phyloP scores from a whole-genome alignment of 2,797 vertebrate genomes.

The Micropoecilia bifurca region DNA sequence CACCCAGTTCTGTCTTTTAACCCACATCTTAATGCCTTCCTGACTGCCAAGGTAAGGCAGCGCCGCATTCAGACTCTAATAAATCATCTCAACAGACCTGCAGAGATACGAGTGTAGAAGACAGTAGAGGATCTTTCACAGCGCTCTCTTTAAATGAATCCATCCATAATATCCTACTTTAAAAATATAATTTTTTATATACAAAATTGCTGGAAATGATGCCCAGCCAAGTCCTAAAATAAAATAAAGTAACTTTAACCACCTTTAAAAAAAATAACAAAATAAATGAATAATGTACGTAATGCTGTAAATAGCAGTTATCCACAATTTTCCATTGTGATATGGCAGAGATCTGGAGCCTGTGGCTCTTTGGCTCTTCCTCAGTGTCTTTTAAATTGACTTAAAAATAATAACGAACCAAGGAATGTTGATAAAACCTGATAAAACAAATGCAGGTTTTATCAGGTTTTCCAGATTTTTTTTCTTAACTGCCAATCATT shows the following conservation, averaged over 20 bases:
- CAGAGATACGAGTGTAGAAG: neutral
- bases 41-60: constrained; percentile 84
- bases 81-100: neutral
- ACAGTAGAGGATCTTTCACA: neutral
- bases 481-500: neutral
- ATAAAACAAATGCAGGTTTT: neutral
- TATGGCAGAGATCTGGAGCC: neutral
- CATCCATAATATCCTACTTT: neutral
- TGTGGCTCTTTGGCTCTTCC: neutral
- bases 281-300: neutral
- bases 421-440: neutral
- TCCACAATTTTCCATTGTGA: neutral
- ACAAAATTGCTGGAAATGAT: neutral
- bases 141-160: neutral
- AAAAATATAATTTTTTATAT: neutral
- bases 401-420: neutral
- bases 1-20: constrained; percentile 98
- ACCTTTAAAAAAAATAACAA: neutral
- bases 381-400: neutral
- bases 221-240: neutral
- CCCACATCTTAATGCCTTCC: constrained; percentile 93
- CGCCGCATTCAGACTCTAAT: neutral
- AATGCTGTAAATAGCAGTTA: neutral
- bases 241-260: neutral
- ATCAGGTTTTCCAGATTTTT: neutral